Percentiles rank a stretch among this genome's conserved stretches.
Conservation (phyloP, 2,113 vertebrate species). For the Ondatra zibethicus region DNA sequence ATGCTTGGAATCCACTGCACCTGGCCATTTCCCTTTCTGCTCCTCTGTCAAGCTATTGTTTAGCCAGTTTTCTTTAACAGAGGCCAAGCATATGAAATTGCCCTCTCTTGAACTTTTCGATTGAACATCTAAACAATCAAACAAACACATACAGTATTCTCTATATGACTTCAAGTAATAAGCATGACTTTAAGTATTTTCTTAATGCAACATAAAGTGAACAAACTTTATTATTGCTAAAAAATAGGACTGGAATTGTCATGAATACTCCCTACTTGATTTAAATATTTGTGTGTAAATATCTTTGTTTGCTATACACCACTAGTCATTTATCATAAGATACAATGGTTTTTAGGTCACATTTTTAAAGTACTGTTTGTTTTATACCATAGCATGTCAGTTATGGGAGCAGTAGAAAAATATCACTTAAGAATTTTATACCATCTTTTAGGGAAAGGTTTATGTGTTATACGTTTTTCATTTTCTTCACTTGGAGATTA, state of each 20-base stretch:
- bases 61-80: background rate
- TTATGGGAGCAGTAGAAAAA: background rate
- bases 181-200: background rate
- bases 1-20: background rate
- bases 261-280: background rate
- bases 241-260: background rate
- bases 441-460: background rate
- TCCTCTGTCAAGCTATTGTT: background rate
- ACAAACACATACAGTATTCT: background rate
- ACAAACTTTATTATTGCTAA: background rate
- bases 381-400: background rate
- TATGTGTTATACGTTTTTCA: background rate
- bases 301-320: background rate
- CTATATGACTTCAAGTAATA: background rate
- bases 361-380: background rate
- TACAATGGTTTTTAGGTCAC: background rate
- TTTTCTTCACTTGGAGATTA: background rate
- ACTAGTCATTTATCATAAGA: background rate
- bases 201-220: background rate
- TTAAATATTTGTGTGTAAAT: background rate
- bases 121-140: background rate
- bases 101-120: background rate
- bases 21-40: background rate
- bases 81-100: background rate
- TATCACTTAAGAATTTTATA: background rate